Evolutionary conservation across 2,888 invertebrate species (phyloP).

Genomic region (Agrypnus murinus): DNA sequence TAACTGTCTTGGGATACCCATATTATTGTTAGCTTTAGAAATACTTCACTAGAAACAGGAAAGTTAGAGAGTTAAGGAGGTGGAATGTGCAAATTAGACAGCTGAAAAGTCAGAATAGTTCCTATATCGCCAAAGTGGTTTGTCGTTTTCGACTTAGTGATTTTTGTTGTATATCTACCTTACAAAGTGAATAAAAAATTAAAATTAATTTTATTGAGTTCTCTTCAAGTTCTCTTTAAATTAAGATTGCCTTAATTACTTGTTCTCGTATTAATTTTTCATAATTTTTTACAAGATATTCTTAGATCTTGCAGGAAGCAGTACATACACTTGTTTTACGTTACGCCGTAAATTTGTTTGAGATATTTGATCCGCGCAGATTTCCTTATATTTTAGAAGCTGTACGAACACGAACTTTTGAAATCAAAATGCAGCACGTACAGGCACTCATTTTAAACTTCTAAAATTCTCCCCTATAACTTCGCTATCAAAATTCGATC

Average conservation of each 20-base stretch:
- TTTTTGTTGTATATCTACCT: conserved; percentile 29
- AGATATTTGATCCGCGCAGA: neutral
- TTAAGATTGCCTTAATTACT: too few relatives aligned
- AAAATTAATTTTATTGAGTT: too few relatives aligned
- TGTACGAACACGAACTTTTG: conserved; percentile 18
- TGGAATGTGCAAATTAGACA: conserved; percentile 44
- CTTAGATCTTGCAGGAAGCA: too few relatives aligned
- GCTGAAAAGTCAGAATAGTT: conserved; percentile 35
- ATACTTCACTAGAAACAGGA: conserved; percentile 31
- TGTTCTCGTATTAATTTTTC: too few relatives aligned
- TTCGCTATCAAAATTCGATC: conserved; percentile 47
- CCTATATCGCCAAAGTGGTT: conserved; percentile 39
- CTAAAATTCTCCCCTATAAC: conserved; percentile 36
- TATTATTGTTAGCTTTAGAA: conserved; percentile 40
- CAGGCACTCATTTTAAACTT: conserved; percentile 39
- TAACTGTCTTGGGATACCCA: conserved; percentile 36
- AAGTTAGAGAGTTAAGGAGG: conserved; percentile 43
- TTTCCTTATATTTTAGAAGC: conserved; percentile 9
- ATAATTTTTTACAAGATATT: too few relatives aligned
- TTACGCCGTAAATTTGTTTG: neutral
- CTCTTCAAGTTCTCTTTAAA: too few relatives aligned
- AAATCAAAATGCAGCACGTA: conserved; percentile 43
- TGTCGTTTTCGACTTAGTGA: conserved; percentile 41
- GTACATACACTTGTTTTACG: too few relatives aligned
- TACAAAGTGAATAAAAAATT: too few relatives aligned